These are phyloP conservation scores for Cephalopholis sonnerati DNA, from an alignment of 2,113 vertebrate species.

Conservation along the genomic window DNA sequence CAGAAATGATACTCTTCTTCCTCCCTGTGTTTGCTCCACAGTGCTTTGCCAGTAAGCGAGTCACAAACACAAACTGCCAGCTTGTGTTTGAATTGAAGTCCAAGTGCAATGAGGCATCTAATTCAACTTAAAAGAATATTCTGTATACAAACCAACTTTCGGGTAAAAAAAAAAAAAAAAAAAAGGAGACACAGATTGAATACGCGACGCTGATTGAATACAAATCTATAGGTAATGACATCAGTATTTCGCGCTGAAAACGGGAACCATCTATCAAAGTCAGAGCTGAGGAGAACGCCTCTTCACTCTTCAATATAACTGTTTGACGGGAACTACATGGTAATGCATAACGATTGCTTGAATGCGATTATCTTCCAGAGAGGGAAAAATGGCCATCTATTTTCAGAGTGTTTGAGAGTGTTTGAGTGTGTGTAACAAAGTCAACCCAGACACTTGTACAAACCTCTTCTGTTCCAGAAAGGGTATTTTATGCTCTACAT, in stretches of 20 bases:
- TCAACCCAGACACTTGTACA: constrained; percentile 48
- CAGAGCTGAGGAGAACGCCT: constrained; percentile 67
- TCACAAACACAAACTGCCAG: constrained; percentile 47
- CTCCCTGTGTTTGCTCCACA: constrained; percentile 3
- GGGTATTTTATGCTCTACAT: constrained; percentile 17
- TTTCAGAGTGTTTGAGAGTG: constrained; percentile 63
- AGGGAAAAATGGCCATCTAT: constrained; percentile 45
- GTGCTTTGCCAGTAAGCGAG: not conserved
- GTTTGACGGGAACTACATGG: constrained; percentile 71
- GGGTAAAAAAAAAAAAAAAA: constrained; percentile 2
- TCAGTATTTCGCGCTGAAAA: constrained; percentile 62
- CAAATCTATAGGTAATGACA: constrained; percentile 71
- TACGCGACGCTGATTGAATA: constrained; percentile 65
- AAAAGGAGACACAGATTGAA: constrained; percentile 45
- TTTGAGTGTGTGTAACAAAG: constrained; percentile 67
- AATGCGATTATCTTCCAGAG: constrained; percentile 65
- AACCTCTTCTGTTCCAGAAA: constrained; percentile 53
- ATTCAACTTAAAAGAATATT: constrained; percentile 63
- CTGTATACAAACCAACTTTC: constrained; percentile 56
- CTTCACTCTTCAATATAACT: constrained; percentile 67
- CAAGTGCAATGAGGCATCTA: constrained; percentile 48
- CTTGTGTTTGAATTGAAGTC: constrained; percentile 48
- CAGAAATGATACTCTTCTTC: constrained; percentile 51
- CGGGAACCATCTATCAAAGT: constrained; percentile 75
- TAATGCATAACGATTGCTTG: constrained; percentile 70